phyloP scores from a whole-genome alignment of 2,113 vertebrate genomes.

The Embiotoca jacksoni region DNA sequence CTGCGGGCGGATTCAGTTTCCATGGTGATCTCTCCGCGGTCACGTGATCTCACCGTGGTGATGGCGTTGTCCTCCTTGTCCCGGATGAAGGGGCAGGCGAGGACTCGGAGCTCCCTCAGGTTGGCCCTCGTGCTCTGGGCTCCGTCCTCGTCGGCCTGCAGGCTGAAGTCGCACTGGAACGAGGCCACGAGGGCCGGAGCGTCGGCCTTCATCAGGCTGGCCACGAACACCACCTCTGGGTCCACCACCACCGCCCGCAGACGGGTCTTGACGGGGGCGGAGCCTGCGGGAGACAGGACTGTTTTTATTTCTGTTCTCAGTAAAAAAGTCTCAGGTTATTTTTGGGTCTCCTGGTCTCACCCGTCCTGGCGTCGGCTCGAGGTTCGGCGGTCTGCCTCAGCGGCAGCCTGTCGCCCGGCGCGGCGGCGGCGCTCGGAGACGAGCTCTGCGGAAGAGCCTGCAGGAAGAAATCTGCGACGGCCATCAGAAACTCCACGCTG shows the following conservation, averaged over 20 bases:
- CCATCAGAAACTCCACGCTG: conserved; percentile 95
- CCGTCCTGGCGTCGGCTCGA: conserved; percentile 62
- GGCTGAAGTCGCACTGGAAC: conserved; percentile 90
- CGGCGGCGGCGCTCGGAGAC: rapidly evolving
- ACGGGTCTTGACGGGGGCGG: conserved; percentile 40
- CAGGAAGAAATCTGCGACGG: conserved; percentile 94
- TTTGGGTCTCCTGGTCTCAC: conserved; percentile 41
- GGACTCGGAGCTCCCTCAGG: conserved; percentile 89
- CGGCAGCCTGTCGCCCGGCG: conserved; percentile 78
- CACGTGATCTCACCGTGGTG: conserved; percentile 86
- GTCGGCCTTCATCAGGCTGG: conserved; percentile 89
- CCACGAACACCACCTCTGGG: conserved; percentile 97
- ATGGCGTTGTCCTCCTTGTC: conserved; percentile 82
- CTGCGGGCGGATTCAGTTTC: no score
- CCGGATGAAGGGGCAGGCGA: conserved; percentile 93
- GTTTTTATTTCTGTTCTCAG: no score
- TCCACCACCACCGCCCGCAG: conserved; percentile 89
- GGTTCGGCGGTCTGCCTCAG: conserved; percentile 80
- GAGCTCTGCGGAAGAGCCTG: conserved; percentile 86
- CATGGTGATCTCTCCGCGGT: neutral
- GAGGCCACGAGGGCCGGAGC: conserved; percentile 92
- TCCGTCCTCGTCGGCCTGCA: conserved; percentile 72
- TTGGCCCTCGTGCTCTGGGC: conserved; percentile 86
- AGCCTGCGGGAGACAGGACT: conserved; percentile 22
- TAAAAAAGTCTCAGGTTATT: no score